Evolutionary conservation across 2,797 vertebrate species (phyloP).

Genomic region (Microctenopoma lineatum): DNA sequence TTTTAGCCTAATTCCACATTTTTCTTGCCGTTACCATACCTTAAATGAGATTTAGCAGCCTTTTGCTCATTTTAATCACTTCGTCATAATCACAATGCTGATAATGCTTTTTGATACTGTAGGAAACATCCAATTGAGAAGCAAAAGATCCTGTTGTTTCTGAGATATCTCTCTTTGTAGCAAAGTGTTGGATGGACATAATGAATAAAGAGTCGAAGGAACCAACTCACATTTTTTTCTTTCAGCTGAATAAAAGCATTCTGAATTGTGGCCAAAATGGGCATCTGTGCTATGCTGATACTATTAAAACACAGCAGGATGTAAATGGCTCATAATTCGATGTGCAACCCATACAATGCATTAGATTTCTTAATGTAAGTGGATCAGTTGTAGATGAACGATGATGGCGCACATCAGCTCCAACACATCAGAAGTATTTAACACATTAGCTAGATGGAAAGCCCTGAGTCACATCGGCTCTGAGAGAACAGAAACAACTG

Average conservation of each 20-base stretch:
- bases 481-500: conserved; percentile 18
- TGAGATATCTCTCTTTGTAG: no score
- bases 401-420: conserved; percentile 5
- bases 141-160: no score
- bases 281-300: background rate
- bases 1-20: no score
- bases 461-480: conserved; percentile 33
- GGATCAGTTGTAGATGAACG: background rate
- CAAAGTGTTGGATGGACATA: background rate
- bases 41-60: background rate
- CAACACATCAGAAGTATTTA: conserved; percentile 9
- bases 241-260: background rate
- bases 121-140: background rate
- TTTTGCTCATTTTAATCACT: background rate
- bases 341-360: background rate
- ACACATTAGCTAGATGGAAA: conserved; percentile 13
- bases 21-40: background rate
- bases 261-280: background rate
- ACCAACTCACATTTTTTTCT: background rate
- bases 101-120: background rate
- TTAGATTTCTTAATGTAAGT: background rate
- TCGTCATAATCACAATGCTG: no score
- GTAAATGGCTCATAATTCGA: background rate
- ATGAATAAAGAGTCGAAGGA: background rate
- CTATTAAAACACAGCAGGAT: background rate